phyloP scores from a whole-genome alignment of 2,113 vertebrate species.

The Paramisgurnus dabryanus region DNA sequence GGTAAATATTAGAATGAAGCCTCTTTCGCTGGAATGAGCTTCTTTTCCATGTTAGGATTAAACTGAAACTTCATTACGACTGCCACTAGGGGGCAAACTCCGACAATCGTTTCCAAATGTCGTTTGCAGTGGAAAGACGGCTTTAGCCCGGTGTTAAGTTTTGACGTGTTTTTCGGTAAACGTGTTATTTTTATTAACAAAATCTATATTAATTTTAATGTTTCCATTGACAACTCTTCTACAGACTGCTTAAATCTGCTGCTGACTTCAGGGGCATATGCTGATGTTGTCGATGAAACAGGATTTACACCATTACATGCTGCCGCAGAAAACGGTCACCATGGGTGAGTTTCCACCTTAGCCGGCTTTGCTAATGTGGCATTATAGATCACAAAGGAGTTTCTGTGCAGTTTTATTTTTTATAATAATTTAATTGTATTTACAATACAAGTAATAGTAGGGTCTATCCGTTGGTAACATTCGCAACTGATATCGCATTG shows the following conservation, averaged over 20 bases:
- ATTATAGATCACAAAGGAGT: slow-evolving; percentile 32
- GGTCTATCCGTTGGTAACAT: not conserved
- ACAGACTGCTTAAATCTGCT: slow-evolving; percentile 94
- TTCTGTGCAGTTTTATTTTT: not conserved
- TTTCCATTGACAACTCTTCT: not conserved
- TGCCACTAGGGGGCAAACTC: too few relatives aligned
- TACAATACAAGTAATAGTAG: not conserved
- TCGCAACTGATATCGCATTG: slow-evolving; percentile 6
- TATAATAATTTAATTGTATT: not conserved
- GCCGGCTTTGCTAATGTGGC: not conserved
- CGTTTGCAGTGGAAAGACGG: too few relatives aligned
- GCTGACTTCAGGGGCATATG: slow-evolving; percentile 86
- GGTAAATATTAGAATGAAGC: too few relatives aligned
- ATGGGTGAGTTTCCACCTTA: slow-evolving; percentile 76
- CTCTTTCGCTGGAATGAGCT: too few relatives aligned
- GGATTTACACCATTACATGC: slow-evolving; percentile 92
- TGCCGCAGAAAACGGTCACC: slow-evolving; percentile 86
- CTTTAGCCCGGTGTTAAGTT: too few relatives aligned
- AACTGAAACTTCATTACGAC: too few relatives aligned
- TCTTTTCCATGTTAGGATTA: too few relatives aligned
- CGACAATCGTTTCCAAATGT: too few relatives aligned
- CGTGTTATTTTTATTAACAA: too few relatives aligned
- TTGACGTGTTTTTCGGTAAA: too few relatives aligned
- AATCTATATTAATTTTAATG: too few relatives aligned
- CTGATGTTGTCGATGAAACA: slow-evolving; percentile 84